phyloP scores from a whole-genome alignment of 2,113 vertebrate species.

The Microcebus ravelobensis region DNA sequence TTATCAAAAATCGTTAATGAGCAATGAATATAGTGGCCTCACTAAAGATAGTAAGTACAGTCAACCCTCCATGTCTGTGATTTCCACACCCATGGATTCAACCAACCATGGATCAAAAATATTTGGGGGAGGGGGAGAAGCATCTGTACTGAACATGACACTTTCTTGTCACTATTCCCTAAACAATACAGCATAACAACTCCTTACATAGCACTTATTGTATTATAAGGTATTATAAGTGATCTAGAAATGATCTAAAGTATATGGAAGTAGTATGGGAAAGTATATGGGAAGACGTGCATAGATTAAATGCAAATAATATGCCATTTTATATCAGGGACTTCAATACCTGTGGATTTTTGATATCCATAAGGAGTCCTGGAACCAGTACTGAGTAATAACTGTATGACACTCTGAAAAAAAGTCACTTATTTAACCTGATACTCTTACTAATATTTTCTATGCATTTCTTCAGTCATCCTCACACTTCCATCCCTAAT shows the following conservation, averaged over 20 bases:
- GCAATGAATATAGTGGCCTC: not conserved
- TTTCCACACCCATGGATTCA: not conserved
- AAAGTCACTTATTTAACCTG: constrained; percentile 12
- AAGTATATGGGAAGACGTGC: not conserved
- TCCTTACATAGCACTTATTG: not conserved
- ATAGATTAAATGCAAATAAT: not conserved
- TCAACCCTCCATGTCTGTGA: not conserved
- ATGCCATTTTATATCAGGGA: not conserved
- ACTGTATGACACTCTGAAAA: not conserved
- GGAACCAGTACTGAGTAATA: not conserved
- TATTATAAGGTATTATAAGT: not conserved
- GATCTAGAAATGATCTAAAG: not conserved
- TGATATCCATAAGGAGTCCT: not conserved
- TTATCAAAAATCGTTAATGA: constrained; percentile 20
- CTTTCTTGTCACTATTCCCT: not conserved
- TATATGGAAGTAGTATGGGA: not conserved
- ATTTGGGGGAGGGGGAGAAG: not conserved
- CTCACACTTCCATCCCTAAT: not conserved
- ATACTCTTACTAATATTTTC: not conserved
- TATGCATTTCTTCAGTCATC: not conserved
- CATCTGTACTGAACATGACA: not conserved
- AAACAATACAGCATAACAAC: not conserved
- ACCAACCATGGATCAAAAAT: not conserved
- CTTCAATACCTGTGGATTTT: not conserved
- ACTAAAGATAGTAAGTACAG: not conserved